These are phyloP conservation scores for Epicauta chinensis DNA, from an alignment of 1,140 invertebrate species.

Conservation along the genomic window DNA sequence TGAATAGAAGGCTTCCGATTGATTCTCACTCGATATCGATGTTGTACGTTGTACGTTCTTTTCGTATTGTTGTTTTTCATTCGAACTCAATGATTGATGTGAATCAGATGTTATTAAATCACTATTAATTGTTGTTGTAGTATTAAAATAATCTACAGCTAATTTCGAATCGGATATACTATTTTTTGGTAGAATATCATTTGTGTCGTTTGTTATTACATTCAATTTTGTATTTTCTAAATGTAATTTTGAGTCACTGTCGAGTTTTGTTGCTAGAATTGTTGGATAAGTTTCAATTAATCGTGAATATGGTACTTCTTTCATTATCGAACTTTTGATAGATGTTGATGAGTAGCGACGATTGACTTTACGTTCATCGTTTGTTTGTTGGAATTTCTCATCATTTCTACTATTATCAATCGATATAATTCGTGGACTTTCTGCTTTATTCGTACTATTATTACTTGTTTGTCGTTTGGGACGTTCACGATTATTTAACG, in stretches of 20 bases:
- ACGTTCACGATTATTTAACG: conserved; percentile 19
- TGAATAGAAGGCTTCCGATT: conserved; percentile 85
- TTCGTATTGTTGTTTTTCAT: conserved; percentile 46
- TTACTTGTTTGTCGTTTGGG: conserved; percentile 29
- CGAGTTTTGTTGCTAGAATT: conserved; percentile 57
- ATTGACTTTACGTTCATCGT: conserved; percentile 32
- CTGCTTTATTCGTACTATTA: conserved; percentile 44
- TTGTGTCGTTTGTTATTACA: conserved; percentile 47
- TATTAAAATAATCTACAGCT: conserved; percentile 55
- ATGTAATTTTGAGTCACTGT: conserved; percentile 72
- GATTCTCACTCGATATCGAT: conserved; percentile 82
- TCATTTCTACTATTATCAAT: conserved; percentile 23
- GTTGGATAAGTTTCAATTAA: conserved; percentile 61
- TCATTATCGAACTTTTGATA: conserved; percentile 42
- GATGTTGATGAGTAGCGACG: conserved; percentile 40
- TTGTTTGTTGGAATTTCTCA: conserved; percentile 7
- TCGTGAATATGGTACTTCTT: conserved; percentile 72
- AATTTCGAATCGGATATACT: conserved; percentile 78
- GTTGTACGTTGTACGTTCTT: conserved; percentile 63
- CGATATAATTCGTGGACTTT: conserved; percentile 23
- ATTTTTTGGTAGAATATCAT: conserved; percentile 51
- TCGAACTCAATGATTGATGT: conserved; percentile 48
- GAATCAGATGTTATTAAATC: conserved; percentile 45
- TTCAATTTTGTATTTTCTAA: conserved; percentile 58
- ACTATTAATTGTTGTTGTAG: conserved; percentile 7